phyloP scores from a whole-genome alignment of 2,113 vertebrate genomes.

The Globicephala melas region DNA sequence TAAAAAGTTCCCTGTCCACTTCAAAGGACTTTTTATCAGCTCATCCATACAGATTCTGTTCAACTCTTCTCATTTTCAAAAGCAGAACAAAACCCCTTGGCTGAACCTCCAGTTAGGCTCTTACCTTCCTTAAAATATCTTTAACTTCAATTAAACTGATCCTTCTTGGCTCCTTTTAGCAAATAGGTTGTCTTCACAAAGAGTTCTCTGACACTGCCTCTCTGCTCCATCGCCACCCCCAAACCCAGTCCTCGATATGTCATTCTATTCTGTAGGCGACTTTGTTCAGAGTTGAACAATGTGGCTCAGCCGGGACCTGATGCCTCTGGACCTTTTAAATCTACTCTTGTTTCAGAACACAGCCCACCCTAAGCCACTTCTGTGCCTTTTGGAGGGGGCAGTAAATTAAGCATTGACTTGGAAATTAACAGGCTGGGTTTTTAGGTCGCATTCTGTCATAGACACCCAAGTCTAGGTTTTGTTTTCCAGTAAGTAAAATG shows the following conservation, averaged over 20 bases:
- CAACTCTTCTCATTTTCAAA: slow-evolving; percentile 79
- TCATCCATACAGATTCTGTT: slow-evolving; percentile 71
- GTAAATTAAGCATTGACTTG: slow-evolving; percentile 13
- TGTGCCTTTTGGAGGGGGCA: background rate
- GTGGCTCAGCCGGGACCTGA: background rate
- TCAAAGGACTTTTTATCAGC: slow-evolving; percentile 80
- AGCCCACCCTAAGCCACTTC: background rate
- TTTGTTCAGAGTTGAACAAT: background rate
- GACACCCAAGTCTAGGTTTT: background rate
- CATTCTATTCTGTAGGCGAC: slow-evolving; percentile 10
- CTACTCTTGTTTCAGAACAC: slow-evolving; percentile 35
- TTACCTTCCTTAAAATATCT: slow-evolving; percentile 74
- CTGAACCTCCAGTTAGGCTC: slow-evolving; percentile 71
- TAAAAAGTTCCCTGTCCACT: slow-evolving; percentile 74
- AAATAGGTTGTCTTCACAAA: slow-evolving; percentile 66
- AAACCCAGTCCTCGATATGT: background rate
- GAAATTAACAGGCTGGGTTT: background rate
- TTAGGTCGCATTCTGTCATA: background rate
- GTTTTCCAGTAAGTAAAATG: slow-evolving; percentile 33
- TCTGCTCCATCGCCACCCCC: background rate
- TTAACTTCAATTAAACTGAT: slow-evolving; percentile 79
- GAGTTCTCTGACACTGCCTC: slow-evolving; percentile 16
- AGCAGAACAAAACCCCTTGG: slow-evolving; percentile 72
- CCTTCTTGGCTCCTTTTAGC: slow-evolving; percentile 73
- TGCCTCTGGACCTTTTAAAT: background rate